Evolutionary conservation across 2,888 invertebrate genomes (phyloP).

Genomic region (Erebia aethiops): DNA sequence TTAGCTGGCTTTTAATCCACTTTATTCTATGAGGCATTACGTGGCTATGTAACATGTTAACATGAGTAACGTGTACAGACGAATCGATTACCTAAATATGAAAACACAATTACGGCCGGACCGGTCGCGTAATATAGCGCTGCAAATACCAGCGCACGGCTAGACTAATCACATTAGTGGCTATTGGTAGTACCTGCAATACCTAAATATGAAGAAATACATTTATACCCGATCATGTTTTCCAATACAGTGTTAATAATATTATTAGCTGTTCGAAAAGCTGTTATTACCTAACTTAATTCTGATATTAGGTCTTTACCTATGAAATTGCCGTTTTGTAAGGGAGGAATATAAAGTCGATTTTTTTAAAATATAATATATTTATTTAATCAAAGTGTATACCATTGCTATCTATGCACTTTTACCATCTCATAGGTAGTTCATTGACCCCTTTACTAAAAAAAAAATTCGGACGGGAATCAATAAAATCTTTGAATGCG

Average conservation of each 20-base stretch:
- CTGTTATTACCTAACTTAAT: not conserved
- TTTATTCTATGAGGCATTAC: not conserved
- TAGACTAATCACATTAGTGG: conserved; percentile 75
- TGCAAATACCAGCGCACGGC: conserved; percentile 61
- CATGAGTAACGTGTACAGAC: conserved; percentile 26
- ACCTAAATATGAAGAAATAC: not conserved
- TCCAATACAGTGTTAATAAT: not conserved
- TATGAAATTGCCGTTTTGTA: no score
- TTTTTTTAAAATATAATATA: no score
- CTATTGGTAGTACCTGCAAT: conserved; percentile 45
- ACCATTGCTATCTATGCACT: no score
- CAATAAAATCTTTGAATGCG: no score
- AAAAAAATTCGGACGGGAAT: no score
- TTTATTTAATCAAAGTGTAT: no score
- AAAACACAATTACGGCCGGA: conserved; percentile 54
- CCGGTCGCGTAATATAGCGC: conserved; percentile 62
- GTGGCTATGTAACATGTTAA: conserved; percentile 1
- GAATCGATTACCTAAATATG: conserved; percentile 52
- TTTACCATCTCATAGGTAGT: no score
- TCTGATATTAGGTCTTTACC: no score
- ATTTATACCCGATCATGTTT: not conserved
- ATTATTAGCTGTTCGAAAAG: not conserved
- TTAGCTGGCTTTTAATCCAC: no score
- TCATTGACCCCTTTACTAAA: no score
- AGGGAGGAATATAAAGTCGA: no score